A percentile compares a stretch with the other conserved stretches of the same genome.
phyloP scores from a whole-genome alignment of 2,888 invertebrate genomes.

The Amblyjoppa fuscipennis region DNA sequence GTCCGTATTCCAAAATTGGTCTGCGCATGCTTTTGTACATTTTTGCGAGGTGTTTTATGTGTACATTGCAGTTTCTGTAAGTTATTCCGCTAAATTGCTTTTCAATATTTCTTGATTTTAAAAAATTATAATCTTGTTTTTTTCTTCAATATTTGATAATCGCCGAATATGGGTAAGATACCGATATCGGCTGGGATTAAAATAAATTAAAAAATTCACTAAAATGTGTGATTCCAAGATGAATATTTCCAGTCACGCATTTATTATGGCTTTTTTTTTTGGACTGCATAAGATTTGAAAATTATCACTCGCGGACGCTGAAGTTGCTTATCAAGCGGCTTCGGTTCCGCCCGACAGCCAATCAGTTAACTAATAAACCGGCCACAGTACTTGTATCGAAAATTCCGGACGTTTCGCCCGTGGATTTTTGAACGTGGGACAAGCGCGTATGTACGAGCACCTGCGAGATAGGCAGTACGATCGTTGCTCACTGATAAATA shows the following conservation, averaged over 20 bases:
- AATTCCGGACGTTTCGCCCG: not conserved
- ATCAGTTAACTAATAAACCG: not conserved
- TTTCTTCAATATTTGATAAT: not conserved
- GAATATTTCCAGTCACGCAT: not conserved
- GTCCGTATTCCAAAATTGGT: too few species aligned
- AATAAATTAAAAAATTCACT: too few species aligned
- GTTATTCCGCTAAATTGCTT: too few species aligned
- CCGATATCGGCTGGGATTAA: too few species aligned
- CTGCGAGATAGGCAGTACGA: constrained; percentile 69
- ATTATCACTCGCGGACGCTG: too few species aligned
- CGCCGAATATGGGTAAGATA: not conserved
- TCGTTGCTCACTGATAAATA: constrained; percentile 75
- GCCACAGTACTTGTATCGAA: not conserved
- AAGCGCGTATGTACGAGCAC: constrained; percentile 63
- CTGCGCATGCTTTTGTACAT: too few species aligned
- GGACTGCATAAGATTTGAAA: too few species aligned
- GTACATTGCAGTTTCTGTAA: too few species aligned
- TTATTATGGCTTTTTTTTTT: not conserved
- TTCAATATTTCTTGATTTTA: not conserved
- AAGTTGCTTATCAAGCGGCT: not conserved
- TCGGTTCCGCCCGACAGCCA: not conserved
- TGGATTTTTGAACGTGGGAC: constrained; percentile 19
- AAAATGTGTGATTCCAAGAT: too few species aligned
- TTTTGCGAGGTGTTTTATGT: too few species aligned
- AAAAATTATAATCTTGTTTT: too few species aligned